Evolutionary conservation across 2,888 invertebrate species (phyloP).

Genomic region (Rhagonycha fulva): DNA sequence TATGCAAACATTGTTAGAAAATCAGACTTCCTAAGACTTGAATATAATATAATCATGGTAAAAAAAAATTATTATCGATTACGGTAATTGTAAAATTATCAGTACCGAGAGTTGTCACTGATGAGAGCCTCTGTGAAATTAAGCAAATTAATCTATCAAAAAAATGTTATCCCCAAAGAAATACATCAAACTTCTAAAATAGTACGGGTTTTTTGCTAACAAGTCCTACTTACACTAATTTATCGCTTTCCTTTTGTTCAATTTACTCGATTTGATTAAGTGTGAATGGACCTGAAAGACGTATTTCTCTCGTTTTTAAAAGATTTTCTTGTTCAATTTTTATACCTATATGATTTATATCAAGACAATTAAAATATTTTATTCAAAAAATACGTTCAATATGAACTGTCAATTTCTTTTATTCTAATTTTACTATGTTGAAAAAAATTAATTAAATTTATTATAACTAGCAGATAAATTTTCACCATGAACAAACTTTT

Average conservation of each 20-base stretch:
- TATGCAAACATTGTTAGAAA: too few relatives aligned
- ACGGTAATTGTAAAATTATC: background rate
- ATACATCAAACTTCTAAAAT: background rate
- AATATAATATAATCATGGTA: background rate
- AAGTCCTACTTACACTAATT: background rate
- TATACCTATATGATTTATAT: background rate
- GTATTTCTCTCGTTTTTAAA: background rate
- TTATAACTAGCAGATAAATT: background rate
- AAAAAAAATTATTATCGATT: background rate
- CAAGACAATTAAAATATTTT: background rate
- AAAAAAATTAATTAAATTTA: background rate
- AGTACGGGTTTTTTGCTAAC: background rate
- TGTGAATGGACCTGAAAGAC: background rate
- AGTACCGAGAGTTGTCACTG: background rate
- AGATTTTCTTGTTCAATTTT: background rate
- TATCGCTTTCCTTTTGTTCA: background rate
- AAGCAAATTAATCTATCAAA: background rate
- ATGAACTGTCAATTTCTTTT: background rate
- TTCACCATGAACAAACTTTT: background rate
- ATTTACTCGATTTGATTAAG: background rate
- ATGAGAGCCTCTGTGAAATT: background rate
- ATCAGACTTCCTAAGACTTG: background rate
- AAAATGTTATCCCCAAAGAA: background rate
- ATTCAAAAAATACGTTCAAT: background rate
- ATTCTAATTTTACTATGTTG: background rate